Conservation (phyloP, 2,888 invertebrate genomes). For the Ectemnius continuus region DNA sequence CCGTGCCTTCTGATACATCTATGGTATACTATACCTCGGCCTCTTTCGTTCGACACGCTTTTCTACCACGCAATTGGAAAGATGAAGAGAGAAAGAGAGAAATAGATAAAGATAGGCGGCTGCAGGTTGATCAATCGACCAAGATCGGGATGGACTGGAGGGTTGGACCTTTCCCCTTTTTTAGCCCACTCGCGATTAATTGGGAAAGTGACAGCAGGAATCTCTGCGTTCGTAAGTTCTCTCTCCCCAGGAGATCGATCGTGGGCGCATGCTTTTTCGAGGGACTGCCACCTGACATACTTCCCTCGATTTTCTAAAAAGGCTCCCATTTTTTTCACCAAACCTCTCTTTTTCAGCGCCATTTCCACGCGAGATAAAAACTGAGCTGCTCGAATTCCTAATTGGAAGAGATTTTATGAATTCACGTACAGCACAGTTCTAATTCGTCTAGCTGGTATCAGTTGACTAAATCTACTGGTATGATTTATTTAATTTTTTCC, state of each 20-base stretch:
- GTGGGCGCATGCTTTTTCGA: conserved; percentile 42
- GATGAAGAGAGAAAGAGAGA: conserved; percentile 35
- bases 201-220: conserved; percentile 6
- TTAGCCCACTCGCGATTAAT: too few species aligned
- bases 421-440: background rate
- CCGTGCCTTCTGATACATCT: conserved; percentile 16
- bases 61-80: conserved; percentile 53
- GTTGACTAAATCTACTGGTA: background rate
- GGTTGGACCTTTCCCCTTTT: background rate
- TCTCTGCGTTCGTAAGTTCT: conserved; percentile 10
- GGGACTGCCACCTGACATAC: conserved; percentile 46
- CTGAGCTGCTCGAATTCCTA: background rate
- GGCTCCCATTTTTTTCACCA: background rate
- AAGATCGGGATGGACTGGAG: conserved; percentile 1
- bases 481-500: too few species aligned
- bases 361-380: conserved; percentile 9
- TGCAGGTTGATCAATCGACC: background rate
- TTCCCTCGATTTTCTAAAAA: conserved; percentile 31
- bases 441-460: too few species aligned
- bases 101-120: background rate
- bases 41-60: conserved; percentile 39
- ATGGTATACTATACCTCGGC: conserved; percentile 46
- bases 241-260: conserved; percentile 27
- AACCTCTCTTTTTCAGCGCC: background rate
- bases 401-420: background rate